A percentile compares a stretch with the other conserved stretches of the same genome.
These are phyloP conservation scores for Rhinoderma darwinii DNA, from an alignment of 2,113 vertebrate genomes.

Conservation along the genomic window DNA sequence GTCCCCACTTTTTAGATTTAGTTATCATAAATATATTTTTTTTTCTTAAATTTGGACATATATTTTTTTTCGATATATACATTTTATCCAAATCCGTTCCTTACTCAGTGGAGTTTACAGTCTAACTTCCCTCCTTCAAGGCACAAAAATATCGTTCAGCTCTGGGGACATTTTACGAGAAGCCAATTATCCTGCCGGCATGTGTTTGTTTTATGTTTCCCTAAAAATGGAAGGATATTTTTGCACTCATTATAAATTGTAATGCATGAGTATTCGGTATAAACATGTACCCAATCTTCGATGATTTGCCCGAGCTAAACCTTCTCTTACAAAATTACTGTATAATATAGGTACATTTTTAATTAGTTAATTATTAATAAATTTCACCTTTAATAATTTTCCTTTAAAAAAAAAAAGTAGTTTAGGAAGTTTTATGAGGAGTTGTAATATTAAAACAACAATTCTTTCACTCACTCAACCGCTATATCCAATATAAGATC, in stretches of 20 bases:
- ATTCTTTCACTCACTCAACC: too few relatives aligned
- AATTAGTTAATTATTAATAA: background rate
- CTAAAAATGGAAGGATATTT: conserved; percentile 1
- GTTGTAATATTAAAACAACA: too few relatives aligned
- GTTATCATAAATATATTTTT: too few relatives aligned
- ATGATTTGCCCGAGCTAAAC: too few relatives aligned
- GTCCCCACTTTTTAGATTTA: too few relatives aligned
- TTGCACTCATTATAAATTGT: background rate
- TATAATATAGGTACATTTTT: background rate
- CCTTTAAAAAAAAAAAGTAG: too few relatives aligned
- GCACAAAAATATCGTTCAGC: background rate
- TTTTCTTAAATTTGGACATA: background rate
- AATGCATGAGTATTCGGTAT: background rate
- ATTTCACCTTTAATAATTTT: too few relatives aligned
- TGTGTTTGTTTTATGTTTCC: background rate
- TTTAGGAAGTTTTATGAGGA: too few relatives aligned
- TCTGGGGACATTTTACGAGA: background rate
- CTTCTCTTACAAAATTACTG: too few relatives aligned
- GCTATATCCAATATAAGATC: background rate
- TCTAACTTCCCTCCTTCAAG: conserved; percentile 16
- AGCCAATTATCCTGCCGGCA: background rate
- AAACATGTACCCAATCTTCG: too few relatives aligned
- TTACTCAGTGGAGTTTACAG: background rate
- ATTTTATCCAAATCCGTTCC: background rate
- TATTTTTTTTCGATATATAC: background rate